Evolutionary conservation across 1,140 invertebrate species (phyloP), one percentile per base, ranked within the genome.

Genomic region (Euwallacea fornicatus): DNA sequence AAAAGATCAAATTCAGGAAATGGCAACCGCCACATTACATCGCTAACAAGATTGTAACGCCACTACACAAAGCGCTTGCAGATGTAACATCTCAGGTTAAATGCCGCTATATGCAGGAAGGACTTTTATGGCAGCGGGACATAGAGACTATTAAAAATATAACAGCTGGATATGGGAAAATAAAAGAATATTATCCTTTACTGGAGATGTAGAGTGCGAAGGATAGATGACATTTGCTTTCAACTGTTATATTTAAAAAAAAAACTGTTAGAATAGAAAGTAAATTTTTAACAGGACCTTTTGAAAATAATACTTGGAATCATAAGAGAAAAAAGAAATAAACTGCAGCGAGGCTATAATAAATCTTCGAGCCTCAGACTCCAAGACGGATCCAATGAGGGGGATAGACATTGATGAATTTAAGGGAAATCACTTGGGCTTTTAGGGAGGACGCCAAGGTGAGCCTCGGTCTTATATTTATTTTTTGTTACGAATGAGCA

Each of bases 331-430:
- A 33, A 33, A 33, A 16, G 55, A 61, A 61, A 61, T 61, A 6
- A 61, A 61, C 10, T n/a, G 9, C 10, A 10, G 10, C 6, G 7
- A 33, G 33, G 0, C 46, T 13, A 62, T 15, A 44, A 62, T 62
- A 62, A 62, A 62, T 62, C 60, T 44, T 62, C 9, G 21, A n/a
- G 41, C n/a, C 42, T 44, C n/a, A 62, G 33, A 10, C 60, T 62
- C n/a, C 60, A 62, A 43, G 60, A 43, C 60, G 42, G n/a, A 62
- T 11, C 42, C 60, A 62, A 62, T 62, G 60, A 62, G 33, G 60
- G 60, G n/a, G 11, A 43, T 9, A 62, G 60, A 62, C 60, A 62
- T 62, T 62, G 60, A 62, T 62, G 60, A 62, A 62, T 62, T 62
- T 62, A 62, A 62, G 60, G 42, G 21, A 62, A 62, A 62, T 41